Base-by-base conservation (phyloP, 1,140 invertebrate genomes). In the Anagrus nilaparvatae region DNA sequence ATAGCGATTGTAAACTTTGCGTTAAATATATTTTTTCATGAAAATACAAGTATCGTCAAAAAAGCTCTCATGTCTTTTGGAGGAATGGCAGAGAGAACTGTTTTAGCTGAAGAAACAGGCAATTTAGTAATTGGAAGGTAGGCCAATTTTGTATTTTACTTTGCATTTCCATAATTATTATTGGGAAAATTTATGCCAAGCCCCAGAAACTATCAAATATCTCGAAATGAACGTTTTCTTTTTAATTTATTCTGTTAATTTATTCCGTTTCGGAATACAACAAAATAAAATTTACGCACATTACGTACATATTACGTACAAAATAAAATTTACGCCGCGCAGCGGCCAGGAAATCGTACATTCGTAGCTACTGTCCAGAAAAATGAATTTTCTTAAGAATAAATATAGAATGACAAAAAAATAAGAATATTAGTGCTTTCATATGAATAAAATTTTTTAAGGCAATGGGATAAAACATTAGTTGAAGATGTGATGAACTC, bases 1-100 rank as follows among this genome's bases (percentile, higher is more conserved):
- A 96, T 96, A 52, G 87, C 92, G 10, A 94, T 97, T 49, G 92
- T 95, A 0, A 97, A 93, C 58, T 79, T 82, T 27, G 87, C 84
- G 3, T 71, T 92, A 47, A 81, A 79, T 60, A 71, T 86, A 5
- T 62, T 57, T 27, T 78, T 85, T 31, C 27, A 46, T 16, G 35
- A 38, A 34, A 33, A 36, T 31, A 73, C 69, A 7, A 63, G 69
- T 48, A 60, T 71, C 1, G 72, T 93, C 12, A 61, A 71, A 29
- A 64, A 79, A 38, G 71, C 82, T 16, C 65, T 67, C 25, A 61
- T 94, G 34, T 81, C 83, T n/a, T 96, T 80, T 58, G 83, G 91
- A 33, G 92, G 91, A 18, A 89, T 96, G 86, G 87, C 84, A 9
- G 82, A 87, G n/a, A 87, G 78, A 5, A 91, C 89, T 1, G 74